These are phyloP conservation scores for Agrochola litura DNA, from an alignment of 2,888 invertebrate species.

Conservation along the genomic window DNA sequence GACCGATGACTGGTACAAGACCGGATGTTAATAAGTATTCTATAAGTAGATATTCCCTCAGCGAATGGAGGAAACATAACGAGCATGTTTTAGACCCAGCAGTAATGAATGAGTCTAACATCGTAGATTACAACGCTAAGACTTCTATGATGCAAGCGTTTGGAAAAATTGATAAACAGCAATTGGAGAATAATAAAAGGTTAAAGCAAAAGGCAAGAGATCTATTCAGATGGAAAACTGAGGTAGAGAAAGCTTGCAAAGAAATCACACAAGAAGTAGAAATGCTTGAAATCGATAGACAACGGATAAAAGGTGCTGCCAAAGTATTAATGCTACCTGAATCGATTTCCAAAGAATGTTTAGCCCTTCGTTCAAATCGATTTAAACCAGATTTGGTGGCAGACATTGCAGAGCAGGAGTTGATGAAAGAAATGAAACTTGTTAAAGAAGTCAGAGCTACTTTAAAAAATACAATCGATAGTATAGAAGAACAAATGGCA, in stretches of 20 bases:
- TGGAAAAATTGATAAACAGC: conserved; percentile 92
- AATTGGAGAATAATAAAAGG: conserved; percentile 92
- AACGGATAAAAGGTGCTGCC: conserved; percentile 92
- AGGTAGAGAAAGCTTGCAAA: conserved; percentile 92
- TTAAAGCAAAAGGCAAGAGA: conserved; percentile 92
- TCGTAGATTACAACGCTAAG: conserved; percentile 91
- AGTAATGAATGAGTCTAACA: conserved; percentile 89
- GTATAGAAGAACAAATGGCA: conserved; percentile 93
- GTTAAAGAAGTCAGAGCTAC: conserved; percentile 92
- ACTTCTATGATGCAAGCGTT: conserved; percentile 92
- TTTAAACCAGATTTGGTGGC: conserved; percentile 94
- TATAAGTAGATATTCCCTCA: conserved; percentile 93
- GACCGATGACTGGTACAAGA: conserved; percentile 93
- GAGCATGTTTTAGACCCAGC: conserved; percentile 87
- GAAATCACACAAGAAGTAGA: conserved; percentile 93
- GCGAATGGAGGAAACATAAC: conserved; percentile 93
- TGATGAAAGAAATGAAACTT: conserved; percentile 93
- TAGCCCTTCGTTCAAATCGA: conserved; percentile 93
- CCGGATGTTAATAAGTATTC: conserved; percentile 94
- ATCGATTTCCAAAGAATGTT: conserved; percentile 94
- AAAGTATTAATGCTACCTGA: conserved; percentile 93
- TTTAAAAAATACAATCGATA: conserved; percentile 91
- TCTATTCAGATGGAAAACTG: conserved; percentile 94
- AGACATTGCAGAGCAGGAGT: conserved; percentile 94
- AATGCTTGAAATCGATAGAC: conserved; percentile 92